Evolutionary conservation across 64 coral and sea anemone species (phyloP).

Genomic region (Cladopsammia gracilis): DNA sequence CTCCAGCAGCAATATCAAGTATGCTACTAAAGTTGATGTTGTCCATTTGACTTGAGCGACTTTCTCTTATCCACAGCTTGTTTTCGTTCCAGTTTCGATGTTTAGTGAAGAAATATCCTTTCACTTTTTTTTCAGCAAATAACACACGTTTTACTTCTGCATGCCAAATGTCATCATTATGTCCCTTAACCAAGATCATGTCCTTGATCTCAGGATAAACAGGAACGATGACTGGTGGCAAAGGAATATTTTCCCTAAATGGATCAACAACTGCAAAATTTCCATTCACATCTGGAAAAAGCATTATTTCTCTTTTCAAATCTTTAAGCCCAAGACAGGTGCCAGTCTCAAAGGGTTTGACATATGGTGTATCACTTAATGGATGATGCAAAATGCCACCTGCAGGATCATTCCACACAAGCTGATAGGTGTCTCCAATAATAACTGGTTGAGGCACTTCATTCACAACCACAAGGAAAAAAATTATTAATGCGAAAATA

Average conservation of each 20-base stretch:
- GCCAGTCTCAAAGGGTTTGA: conserved; percentile 71
- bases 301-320: conserved; percentile 71
- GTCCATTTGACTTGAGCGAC: conserved; percentile 67
- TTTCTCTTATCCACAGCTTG: conserved; percentile 80
- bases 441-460: conserved; percentile 48
- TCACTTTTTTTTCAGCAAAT: conserved; percentile 50
- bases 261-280: conserved; percentile 79
- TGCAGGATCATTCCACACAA: conserved; percentile 56
- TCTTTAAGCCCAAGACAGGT: conserved; percentile 65
- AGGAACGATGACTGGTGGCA: conserved; percentile 71
- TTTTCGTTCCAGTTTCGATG: conserved; percentile 70
- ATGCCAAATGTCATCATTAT: conserved; percentile 84
- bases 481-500: conserved; percentile 68
- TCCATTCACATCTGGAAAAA: conserved; percentile 75
- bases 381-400: conserved; percentile 70
- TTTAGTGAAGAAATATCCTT: conserved; percentile 79
- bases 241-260: conserved; percentile 61
- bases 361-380: conserved; percentile 72
- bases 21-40: conserved; percentile 67
- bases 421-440: conserved; percentile 73
- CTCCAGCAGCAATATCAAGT: conserved; percentile 54
- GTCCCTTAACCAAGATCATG: conserved; percentile 66
- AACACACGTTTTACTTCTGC: conserved; percentile 67
- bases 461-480: conserved; percentile 72
- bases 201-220: conserved; percentile 61